These are phyloP conservation scores for Ancistrus triradiatus DNA, from an alignment of 2,113 vertebrate genomes.

Conservation along the genomic window DNA sequence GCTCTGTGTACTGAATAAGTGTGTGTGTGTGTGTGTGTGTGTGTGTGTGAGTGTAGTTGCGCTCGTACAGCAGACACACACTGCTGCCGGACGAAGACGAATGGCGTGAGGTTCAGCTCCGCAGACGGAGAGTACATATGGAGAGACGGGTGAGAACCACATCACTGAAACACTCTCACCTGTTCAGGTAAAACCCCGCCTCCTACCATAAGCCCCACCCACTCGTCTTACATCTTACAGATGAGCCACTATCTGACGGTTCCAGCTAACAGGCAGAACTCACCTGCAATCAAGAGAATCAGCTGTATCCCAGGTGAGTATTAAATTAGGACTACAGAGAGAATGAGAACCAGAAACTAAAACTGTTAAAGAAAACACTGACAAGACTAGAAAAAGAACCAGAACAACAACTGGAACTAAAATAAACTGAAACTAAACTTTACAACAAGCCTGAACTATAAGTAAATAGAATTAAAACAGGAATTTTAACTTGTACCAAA, in stretches of 20 bases:
- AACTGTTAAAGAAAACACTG: constrained; percentile 26
- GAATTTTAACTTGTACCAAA: no score
- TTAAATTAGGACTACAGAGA: background rate
- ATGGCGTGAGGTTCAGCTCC: constrained; percentile 81
- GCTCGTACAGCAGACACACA: constrained; percentile 90
- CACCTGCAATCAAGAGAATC: constrained; percentile 75
- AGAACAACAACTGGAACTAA: background rate
- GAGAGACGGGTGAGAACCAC: constrained; percentile 68
- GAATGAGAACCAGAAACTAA: constrained; percentile 48
- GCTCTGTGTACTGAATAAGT: background rate
- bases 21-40: constrained; percentile 19
- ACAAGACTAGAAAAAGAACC: no score
- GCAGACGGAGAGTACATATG: constrained; percentile 79
- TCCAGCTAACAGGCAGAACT: constrained; percentile 75
- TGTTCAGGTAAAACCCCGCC: background rate
- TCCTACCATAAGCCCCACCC: background rate
- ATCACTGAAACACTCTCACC: background rate
- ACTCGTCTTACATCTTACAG: constrained; percentile 44
- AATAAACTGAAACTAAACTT: no score
- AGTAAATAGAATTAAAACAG: no score
- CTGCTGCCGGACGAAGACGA: constrained; percentile 80
- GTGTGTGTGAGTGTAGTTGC: constrained; percentile 66
- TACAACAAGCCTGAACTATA: no score
- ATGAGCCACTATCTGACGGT: constrained; percentile 89
- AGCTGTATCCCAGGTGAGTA: constrained; percentile 81